Conservation (phyloP, 2,888 invertebrate species). For the Drosophila greeni region DNA sequence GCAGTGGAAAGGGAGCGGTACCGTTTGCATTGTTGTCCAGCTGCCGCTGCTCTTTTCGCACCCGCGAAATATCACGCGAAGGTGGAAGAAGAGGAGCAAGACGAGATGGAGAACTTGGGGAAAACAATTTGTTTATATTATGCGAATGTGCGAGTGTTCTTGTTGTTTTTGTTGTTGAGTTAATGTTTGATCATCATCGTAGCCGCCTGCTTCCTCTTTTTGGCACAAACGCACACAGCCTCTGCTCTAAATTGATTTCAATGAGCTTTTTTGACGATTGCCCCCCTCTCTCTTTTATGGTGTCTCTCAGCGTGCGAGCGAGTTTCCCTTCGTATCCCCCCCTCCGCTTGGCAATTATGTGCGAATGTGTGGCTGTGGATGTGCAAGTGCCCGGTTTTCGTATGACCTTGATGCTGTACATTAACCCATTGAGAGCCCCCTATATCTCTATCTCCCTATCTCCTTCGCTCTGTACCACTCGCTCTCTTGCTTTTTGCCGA, state of each 20-base stretch:
- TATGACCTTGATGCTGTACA: constrained; percentile 69
- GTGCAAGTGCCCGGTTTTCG: constrained; percentile 41
- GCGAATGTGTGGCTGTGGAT: constrained; percentile 18
- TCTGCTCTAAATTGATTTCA: constrained; percentile 67
- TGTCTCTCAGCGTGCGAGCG: constrained; percentile 11
- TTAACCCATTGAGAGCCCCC: constrained; percentile 70
- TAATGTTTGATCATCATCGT: constrained; percentile 29
- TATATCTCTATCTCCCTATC: constrained; percentile 2
- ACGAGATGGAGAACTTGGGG: constrained; percentile 14
- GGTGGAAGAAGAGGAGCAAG: constrained; percentile 3
- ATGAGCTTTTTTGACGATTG: constrained; percentile 59
- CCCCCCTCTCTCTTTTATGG: constrained; percentile 33
- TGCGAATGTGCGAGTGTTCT: constrained; percentile 18
- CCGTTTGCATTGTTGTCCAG: constrained; percentile 49
- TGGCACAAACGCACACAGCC: constrained; percentile 24
- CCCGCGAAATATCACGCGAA: constrained; percentile 35
- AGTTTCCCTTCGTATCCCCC: constrained; percentile 1
- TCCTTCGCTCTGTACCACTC: constrained; percentile 9
- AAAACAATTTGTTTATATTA: constrained; percentile 62
- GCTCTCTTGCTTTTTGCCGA: constrained; percentile 39
- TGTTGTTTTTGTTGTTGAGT: constrained; percentile 12
- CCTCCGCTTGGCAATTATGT: constrained; percentile 22
- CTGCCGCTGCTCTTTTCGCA: constrained; percentile 66
- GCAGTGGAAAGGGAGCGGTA: constrained; percentile 16
- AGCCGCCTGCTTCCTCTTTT: constrained; percentile 32